Evolutionary conservation across 1,140 invertebrate genomes (phyloP), one percentile per base, ranked within the genome.

Genomic region (Drosophila serrata): DNA sequence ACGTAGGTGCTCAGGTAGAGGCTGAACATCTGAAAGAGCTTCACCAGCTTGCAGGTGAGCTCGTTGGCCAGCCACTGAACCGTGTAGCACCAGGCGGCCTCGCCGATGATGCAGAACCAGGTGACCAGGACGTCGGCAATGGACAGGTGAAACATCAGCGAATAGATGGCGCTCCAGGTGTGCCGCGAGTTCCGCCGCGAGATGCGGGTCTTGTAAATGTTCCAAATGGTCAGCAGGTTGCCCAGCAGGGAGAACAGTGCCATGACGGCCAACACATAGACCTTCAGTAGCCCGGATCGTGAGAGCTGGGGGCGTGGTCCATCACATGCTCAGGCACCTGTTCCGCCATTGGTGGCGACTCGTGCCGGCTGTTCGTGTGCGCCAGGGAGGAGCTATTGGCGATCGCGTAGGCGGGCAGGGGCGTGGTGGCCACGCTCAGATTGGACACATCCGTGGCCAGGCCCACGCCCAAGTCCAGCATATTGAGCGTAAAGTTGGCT

Each of bases 1-100:
- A 97, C 95, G 90, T 97, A 97, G 1, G 97, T 97, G 43, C 96
- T 97, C n/a, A 97, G 93, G 91, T 97, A 97, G 7, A 97, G 93
- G 53, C 95, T 95, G 82, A 97, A 96, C 95, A 97, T 95, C 92
- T 97, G 96, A 15, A 96, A 91, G 80, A 96, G 97, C 92, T 97
- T 98, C 75, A 97, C 95, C 15, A 96, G 62, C 93, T 97, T 97
- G 92, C 97, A 98, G 29, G 95, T 94, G 2, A 95, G 86, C 79
- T 97, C 95, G 5, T 96, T 97, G 6, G 95, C 96, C 37, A 95
- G 92, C 97, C 97, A 98, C 45, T 96, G 95, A 0, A 97, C 96
- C 0, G 96, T 96, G 49, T 96, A 96, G 17, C 93, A 95, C 97
- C 97, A 98, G 1, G 95, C 93, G 0, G 96, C 95, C 79, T 98